Evolutionary conservation across 2,113 vertebrate genomes (phyloP).

Genomic region (Melierax canorus): DNA sequence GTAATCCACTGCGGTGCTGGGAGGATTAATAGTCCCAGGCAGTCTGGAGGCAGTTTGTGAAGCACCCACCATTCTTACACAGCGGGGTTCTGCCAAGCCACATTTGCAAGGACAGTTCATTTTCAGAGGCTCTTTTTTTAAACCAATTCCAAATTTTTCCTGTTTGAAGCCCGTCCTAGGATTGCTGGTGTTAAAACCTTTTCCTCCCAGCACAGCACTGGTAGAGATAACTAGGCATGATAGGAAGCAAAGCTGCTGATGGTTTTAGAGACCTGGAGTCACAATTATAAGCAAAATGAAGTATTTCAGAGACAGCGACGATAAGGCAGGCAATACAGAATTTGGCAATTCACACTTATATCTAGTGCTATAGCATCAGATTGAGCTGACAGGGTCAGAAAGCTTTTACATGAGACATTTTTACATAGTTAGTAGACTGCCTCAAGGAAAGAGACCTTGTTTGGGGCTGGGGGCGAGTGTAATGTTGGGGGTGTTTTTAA

Average conservation of each 20-base stretch:
- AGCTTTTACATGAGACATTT: background rate
- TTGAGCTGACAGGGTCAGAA: background rate
- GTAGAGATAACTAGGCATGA: background rate
- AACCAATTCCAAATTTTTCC: background rate
- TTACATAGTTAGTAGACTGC: background rate
- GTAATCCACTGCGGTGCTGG: rapidly evolving
- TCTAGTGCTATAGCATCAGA: background rate
- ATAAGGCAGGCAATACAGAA: background rate
- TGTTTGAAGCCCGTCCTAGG: background rate
- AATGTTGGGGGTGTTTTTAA: background rate
- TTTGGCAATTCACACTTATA: background rate
- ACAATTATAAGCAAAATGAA: background rate
- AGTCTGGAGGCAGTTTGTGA: background rate
- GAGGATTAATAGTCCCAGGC: background rate
- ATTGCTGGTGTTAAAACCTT: background rate
- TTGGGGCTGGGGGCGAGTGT: background rate
- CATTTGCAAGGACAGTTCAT: background rate
- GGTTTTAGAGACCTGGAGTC: background rate
- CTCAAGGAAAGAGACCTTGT: background rate
- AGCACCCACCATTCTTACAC: background rate
- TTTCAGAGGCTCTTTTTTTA: background rate
- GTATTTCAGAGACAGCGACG: background rate
- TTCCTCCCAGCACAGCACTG: background rate
- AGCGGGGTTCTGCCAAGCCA: background rate
- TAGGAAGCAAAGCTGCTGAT: background rate